Conservation (phyloP, 2,888 invertebrate species). For the Meghimatium bilineatum region DNA sequence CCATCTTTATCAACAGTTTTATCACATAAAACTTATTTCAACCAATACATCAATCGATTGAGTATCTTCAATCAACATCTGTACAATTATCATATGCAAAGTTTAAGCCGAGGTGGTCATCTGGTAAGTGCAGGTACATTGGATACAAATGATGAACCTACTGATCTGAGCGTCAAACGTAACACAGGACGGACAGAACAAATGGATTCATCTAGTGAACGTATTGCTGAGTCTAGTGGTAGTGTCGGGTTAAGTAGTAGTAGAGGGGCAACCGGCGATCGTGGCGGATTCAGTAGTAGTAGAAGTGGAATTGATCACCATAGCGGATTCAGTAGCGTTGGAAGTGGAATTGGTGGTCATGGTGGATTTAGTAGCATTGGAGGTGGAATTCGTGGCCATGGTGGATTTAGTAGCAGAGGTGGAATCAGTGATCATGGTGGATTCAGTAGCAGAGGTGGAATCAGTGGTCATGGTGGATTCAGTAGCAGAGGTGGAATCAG, state of each 20-base stretch:
- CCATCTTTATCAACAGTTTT: constrained; percentile 15
- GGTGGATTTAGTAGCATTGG: too few species aligned
- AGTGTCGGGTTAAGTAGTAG: too few species aligned
- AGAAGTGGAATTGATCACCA: too few species aligned
- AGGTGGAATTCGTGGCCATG: too few species aligned
- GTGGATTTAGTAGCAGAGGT: too few species aligned
- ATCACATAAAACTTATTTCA: constrained; percentile 24
- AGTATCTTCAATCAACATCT: background rate
- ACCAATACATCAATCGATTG: constrained; percentile 1
- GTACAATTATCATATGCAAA: constrained; percentile 18
- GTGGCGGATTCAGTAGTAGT: background rate
- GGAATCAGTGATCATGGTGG: too few species aligned
- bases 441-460: too few species aligned
- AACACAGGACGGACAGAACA: constrained; percentile 17
- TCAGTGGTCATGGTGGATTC: too few species aligned
- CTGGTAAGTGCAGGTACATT: background rate
- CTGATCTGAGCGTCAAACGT: constrained; percentile 37
- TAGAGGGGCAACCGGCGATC: background rate
- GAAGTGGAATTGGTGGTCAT: too few species aligned
- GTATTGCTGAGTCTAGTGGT: too few species aligned
- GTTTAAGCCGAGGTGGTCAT: background rate
- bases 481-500: too few species aligned
- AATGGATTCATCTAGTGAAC: background rate
- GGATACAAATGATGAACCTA: constrained; percentile 17
- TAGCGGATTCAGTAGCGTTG: too few species aligned